phyloP scores from a whole-genome alignment of 1,140 invertebrate genomes.

The Ridgeia piscesae region DNA sequence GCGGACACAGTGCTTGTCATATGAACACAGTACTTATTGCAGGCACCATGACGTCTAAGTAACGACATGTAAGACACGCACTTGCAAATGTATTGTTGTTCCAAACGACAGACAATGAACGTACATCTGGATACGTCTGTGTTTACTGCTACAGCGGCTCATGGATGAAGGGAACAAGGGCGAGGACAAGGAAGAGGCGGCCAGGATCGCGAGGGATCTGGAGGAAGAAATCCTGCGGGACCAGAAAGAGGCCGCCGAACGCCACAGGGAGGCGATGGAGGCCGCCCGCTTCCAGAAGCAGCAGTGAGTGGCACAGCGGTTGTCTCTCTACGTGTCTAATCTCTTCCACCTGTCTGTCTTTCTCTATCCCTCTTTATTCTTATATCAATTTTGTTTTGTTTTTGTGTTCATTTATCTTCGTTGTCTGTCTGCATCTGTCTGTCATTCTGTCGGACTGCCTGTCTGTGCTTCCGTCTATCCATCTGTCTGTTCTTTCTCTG shows the following conservation, averaged over 20 bases:
- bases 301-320: conserved; percentile 43
- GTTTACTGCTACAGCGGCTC: not conserved
- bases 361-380: too few relatives aligned
- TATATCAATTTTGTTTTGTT: too few relatives aligned
- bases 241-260: conserved; percentile 41
- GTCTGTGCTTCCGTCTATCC: too few relatives aligned
- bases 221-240: conserved; percentile 49
- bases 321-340: too few relatives aligned
- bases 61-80: too few relatives aligned
- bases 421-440: too few relatives aligned
- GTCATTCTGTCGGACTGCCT: too few relatives aligned
- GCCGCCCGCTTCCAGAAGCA: conserved; percentile 44
- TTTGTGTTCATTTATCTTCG: not conserved
- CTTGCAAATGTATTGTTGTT: not conserved
- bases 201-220: conserved; percentile 45
- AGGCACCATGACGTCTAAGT: too few relatives aligned
- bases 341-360: too few relatives aligned
- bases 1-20: too few relatives aligned
- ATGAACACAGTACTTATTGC: too few relatives aligned
- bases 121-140: not conserved
- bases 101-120: not conserved
- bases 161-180: conserved; percentile 16
- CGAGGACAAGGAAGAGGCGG: conserved; percentile 41
- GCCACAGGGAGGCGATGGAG: conserved; percentile 40
- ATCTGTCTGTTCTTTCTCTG: too few relatives aligned